Conservation (phyloP, 1,140 invertebrate species). For the Centruroides sculpturatus region DNA sequence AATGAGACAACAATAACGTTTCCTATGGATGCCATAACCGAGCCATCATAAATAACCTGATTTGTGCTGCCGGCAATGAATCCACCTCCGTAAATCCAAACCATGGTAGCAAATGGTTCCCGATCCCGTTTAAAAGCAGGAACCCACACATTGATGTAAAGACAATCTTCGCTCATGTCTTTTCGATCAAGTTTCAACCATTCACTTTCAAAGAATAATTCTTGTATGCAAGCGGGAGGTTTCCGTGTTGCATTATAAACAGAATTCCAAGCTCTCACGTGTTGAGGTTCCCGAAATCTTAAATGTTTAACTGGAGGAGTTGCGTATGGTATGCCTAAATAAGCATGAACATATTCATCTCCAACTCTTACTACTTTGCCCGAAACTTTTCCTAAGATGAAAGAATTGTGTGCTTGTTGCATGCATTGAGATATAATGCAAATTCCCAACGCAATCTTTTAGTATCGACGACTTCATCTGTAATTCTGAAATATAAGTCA, state of each 20-base stretch:
- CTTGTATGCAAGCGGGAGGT: conserved; percentile 18
- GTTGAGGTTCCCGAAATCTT: too few relatives aligned
- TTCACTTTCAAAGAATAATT: background rate
- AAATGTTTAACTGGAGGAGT: too few relatives aligned
- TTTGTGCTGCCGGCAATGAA: conserved; percentile 5
- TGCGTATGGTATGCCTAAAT: too few relatives aligned
- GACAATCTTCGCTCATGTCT: conserved; percentile 26
- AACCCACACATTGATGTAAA: conserved; percentile 31
- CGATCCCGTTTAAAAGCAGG: conserved; percentile 4
- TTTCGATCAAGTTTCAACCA: conserved; percentile 3
- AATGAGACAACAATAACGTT: conserved; percentile 27
- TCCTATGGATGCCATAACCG: conserved; percentile 23
- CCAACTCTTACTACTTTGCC: too few relatives aligned
- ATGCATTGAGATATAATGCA: too few relatives aligned
- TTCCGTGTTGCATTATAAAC: background rate
- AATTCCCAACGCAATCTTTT: too few relatives aligned
- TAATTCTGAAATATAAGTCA: too few relatives aligned
- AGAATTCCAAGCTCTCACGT: background rate
- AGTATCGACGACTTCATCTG: too few relatives aligned
- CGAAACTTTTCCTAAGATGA: too few relatives aligned
- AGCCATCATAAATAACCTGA: conserved; percentile 37
- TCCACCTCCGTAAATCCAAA: conserved; percentile 24
- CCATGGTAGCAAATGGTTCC: conserved; percentile 15
- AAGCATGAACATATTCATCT: too few relatives aligned
- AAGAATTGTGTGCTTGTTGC: too few relatives aligned